Conservation (phyloP, 1,140 invertebrate genomes). For the Nasonia vitripennis region DNA sequence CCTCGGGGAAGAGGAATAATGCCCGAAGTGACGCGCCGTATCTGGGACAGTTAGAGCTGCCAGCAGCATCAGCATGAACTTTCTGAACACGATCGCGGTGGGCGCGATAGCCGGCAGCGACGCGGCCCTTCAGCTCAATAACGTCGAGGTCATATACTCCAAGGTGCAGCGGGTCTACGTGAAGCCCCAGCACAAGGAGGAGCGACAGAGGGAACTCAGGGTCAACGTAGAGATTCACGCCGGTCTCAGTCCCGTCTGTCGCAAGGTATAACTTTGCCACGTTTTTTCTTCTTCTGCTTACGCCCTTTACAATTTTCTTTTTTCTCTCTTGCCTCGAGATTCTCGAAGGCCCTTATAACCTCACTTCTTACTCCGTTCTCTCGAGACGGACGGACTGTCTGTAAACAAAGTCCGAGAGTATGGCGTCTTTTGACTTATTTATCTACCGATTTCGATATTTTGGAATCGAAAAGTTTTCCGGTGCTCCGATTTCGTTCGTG, state of each 20-base stretch:
- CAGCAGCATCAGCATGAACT: conserved; percentile 63
- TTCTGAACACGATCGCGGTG: conserved; percentile 63
- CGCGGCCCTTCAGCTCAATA: conserved; percentile 68
- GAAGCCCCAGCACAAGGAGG: conserved; percentile 71
- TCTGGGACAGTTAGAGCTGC: neutral
- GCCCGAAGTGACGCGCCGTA: neutral
- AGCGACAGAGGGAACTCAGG: conserved; percentile 70
- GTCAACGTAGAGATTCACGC: conserved; percentile 73
- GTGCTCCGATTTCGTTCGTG: no score
- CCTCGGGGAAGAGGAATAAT: neutral
- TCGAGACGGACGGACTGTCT: neutral
- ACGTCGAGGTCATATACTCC: conserved; percentile 72
- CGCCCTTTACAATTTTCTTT: neutral
- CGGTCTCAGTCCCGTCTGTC: conserved; percentile 71
- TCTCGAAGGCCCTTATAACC: conserved; percentile 11
- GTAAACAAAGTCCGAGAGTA: neutral
- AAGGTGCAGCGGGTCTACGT: conserved; percentile 73
- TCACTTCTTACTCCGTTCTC: conserved; percentile 1
- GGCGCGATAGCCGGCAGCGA: conserved; percentile 60
- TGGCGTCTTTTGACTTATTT: neutral
- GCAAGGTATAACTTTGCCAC: conserved; percentile 64
- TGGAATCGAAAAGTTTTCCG: no score
- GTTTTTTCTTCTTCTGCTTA: neutral
- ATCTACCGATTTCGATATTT: neutral
- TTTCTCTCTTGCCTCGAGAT: neutral